Conservation (phyloP, 2,888 invertebrate species). For the Dyspetes luteomarginatus region DNA sequence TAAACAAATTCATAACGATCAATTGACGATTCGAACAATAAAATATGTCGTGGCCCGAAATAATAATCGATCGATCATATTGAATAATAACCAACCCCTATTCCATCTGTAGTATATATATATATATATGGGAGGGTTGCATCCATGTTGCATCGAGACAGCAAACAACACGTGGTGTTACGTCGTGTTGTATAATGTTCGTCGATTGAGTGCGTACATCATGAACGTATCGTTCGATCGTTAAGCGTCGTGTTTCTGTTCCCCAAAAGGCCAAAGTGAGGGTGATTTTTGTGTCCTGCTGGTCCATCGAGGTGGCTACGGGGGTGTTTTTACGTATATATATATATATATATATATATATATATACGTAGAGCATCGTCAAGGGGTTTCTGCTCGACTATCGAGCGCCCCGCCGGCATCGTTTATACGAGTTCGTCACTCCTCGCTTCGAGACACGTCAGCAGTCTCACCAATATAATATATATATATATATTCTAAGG, state of each 20-base stretch:
- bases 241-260: constrained; percentile 64
- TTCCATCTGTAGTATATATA: constrained; percentile 57
- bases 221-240: constrained; percentile 62
- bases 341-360: too few species aligned
- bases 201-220: constrained; percentile 58
- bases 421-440: constrained; percentile 62
- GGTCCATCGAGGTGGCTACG: constrained; percentile 51
- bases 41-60: neutral
- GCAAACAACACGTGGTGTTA: constrained; percentile 69
- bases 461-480: constrained; percentile 41
- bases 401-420: constrained; percentile 48
- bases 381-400: constrained; percentile 30
- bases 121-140: constrained; percentile 65
- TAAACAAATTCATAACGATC: neutral
- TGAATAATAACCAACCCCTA: constrained; percentile 60
- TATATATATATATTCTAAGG: constrained; percentile 4
- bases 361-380: neutral
- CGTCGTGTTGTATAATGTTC: constrained; percentile 54
- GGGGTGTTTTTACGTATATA: neutral
- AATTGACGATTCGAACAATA: neutral
- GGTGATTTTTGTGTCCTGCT: constrained; percentile 22
- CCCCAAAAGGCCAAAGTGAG: constrained; percentile 43
- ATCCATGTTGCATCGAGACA: constrained; percentile 58
- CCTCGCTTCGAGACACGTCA: constrained; percentile 51
- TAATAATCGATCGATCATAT: constrained; percentile 58